Percentiles rank a stretch among this genome's conserved stretches.
Conservation (phyloP, 92 coral and sea anemone genomes). For the Scolanthus callimorphus region DNA sequence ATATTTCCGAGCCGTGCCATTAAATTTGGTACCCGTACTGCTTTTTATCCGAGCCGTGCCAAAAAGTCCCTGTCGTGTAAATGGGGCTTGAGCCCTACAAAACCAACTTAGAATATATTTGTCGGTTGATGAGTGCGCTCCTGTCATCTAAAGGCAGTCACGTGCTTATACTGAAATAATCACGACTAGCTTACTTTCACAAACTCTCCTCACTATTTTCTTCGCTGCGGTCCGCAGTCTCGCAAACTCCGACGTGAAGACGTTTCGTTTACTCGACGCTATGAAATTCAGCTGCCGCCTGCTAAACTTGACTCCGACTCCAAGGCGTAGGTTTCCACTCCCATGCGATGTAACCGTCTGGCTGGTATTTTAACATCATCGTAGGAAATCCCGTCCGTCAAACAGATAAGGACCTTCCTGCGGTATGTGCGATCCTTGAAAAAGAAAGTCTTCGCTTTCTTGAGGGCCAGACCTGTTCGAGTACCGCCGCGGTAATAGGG, state of each 20-base stretch:
- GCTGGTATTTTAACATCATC: slow-evolving; percentile 62
- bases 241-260: slow-evolving; percentile 64
- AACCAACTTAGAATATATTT: too few species aligned
- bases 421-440: slow-evolving; percentile 41
- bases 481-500: slow-evolving; percentile 83
- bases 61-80: too few species aligned
- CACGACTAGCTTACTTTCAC: slow-evolving; percentile 63
- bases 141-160: too few species aligned
- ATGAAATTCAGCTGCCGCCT: slow-evolving; percentile 62
- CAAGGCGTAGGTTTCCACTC: slow-evolving; percentile 83
- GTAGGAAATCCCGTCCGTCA: slow-evolving; percentile 73
- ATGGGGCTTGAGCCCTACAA: too few species aligned
- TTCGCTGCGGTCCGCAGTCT: slow-evolving; percentile 40
- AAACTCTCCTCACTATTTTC: slow-evolving; percentile 34
- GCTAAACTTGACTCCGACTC: slow-evolving; percentile 73
- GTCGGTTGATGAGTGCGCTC: too few species aligned
- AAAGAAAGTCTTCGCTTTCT: slow-evolving; percentile 59
- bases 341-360: slow-evolving; percentile 55
- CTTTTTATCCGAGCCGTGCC: too few species aligned
- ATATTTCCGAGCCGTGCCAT: too few species aligned
- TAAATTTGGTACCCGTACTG: too few species aligned
- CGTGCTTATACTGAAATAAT: too few species aligned
- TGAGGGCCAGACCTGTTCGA: slow-evolving; percentile 76
- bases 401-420: slow-evolving; percentile 66
- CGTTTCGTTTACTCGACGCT: slow-evolving; percentile 65